phyloP scores from a whole-genome alignment of 2,797 vertebrate genomes.

The Melanotaenia boesemani region DNA sequence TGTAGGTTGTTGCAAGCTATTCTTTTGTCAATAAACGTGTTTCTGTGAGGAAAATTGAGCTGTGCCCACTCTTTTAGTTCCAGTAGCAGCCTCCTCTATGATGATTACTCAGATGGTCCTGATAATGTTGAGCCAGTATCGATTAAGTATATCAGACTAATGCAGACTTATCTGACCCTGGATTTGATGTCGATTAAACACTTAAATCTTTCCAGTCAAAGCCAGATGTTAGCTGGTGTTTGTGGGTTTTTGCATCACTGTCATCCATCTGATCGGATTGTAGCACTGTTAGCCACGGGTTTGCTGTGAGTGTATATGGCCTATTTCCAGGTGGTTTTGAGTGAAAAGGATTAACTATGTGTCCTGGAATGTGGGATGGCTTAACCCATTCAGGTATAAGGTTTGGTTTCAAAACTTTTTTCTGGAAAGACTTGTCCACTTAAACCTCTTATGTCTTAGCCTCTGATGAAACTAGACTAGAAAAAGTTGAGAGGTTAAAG shows the following conservation, averaged over 20 bases:
- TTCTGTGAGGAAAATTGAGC: neutral
- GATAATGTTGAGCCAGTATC: neutral
- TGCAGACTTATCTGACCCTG: neutral
- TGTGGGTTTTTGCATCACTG: neutral
- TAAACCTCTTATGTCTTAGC: neutral
- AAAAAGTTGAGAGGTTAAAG: neutral
- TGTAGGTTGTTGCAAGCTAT: neutral
- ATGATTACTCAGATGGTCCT: neutral
- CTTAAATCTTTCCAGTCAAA: neutral
- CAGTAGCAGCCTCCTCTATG: neutral
- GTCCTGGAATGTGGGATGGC: neutral
- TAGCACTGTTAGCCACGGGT: neutral
- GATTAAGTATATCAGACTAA: too few relatives aligned
- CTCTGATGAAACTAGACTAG: neutral
- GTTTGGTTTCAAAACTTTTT: neutral
- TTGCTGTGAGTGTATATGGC: neutral
- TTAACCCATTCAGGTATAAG: neutral
- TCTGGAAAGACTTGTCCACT: neutral
- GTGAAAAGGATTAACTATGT: neutral
- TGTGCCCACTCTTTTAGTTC: neutral
- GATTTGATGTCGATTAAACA: neutral
- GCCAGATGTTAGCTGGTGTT: neutral
- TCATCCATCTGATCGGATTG: neutral
- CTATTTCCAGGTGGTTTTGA: conserved; percentile 3
- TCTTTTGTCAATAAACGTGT: neutral